Evolutionary conservation across 2,113 vertebrate species (phyloP).

Genomic region (Gobius niger): DNA sequence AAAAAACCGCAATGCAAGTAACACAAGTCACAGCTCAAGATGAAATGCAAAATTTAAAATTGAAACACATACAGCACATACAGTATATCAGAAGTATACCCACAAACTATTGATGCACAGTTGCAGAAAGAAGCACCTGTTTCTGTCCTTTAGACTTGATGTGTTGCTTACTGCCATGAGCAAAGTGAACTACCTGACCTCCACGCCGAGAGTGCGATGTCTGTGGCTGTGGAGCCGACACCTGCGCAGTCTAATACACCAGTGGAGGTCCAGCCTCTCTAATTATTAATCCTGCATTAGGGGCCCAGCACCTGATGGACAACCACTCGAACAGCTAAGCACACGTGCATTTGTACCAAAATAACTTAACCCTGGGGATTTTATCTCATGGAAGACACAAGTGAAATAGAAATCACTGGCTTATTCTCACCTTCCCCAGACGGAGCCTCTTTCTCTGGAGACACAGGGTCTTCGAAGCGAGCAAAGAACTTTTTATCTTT

Average conservation of each 20-base stretch:
- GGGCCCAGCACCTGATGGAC: conserved; percentile 54
- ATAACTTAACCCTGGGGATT: conserved; percentile 42
- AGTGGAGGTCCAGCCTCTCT: conserved; percentile 70
- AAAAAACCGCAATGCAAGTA: conserved; percentile 13
- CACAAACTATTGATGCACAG: conserved; percentile 14
- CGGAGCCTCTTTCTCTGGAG: conserved; percentile 60
- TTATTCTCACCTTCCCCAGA: conserved; percentile 62
- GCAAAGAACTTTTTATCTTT: conserved; percentile 72
- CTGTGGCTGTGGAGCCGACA: conserved; percentile 48
- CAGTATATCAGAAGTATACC: conserved; percentile 20
- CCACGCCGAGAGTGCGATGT: conserved; percentile 23
- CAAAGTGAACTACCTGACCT: conserved; percentile 55
- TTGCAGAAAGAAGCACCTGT: conserved; percentile 43
- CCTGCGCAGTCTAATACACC: conserved; percentile 67
- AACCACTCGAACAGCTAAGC: conserved; percentile 30
- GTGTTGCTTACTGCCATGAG: conserved; percentile 40
- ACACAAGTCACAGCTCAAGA: not conserved
- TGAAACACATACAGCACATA: too few relatives aligned
- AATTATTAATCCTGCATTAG: conserved; percentile 79
- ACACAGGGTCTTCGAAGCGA: conserved; percentile 68
- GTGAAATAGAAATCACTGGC: conserved; percentile 22
- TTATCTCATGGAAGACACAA: conserved; percentile 48
- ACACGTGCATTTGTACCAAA: conserved; percentile 35
- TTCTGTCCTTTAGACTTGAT: conserved; percentile 58
- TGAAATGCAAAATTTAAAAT: not conserved